These are phyloP conservation scores for Lepidochitona cinerea DNA, from an alignment of 2,888 invertebrate genomes.

Conservation along the genomic window DNA sequence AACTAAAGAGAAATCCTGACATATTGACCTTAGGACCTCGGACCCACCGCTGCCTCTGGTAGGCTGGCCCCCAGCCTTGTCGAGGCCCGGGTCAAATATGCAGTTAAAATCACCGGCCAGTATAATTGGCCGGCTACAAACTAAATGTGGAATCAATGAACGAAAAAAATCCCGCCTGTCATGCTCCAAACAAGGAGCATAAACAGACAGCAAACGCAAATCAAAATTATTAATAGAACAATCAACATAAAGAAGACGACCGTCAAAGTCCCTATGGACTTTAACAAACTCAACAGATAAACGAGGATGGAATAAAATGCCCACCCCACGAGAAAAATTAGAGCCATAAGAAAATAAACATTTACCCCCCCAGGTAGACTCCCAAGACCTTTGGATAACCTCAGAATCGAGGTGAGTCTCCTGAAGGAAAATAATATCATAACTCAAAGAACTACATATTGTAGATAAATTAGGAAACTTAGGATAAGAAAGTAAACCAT, in stretches of 20 bases:
- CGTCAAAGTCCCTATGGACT: not conserved
- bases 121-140: not conserved
- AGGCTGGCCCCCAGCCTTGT: not conserved
- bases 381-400: not conserved
- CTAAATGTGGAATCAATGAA: not conserved
- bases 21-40: not conserved
- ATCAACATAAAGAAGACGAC: not conserved
- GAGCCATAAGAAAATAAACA: not conserved
- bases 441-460: not conserved
- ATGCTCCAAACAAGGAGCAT: not conserved
- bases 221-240: not conserved
- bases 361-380: not conserved
- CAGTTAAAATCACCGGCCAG: not conserved
- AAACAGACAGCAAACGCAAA: not conserved
- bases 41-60: not conserved
- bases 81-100: not conserved
- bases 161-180: not conserved
- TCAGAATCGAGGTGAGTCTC: not conserved
- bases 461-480: not conserved
- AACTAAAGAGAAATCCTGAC: not conserved
- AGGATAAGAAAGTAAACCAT: not conserved
- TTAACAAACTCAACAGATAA: not conserved
- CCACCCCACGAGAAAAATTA: not conserved
- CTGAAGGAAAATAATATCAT: constrained; percentile 2
- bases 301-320: not conserved